These are phyloP conservation scores for Liopterus haemorrhoidalis DNA, from an alignment of 2,888 invertebrate genomes.

Conservation along the genomic window DNA sequence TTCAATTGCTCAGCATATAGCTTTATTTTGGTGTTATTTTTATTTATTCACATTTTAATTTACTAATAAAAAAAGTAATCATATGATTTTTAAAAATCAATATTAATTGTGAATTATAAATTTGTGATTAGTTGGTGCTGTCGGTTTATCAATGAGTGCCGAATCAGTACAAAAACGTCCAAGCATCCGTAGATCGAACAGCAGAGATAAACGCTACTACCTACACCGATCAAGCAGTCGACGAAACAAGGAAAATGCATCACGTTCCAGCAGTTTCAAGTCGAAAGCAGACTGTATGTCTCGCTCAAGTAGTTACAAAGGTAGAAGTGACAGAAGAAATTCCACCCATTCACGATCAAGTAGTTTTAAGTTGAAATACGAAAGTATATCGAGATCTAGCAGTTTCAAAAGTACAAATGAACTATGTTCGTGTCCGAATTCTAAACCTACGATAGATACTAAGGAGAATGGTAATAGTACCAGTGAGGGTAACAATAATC, in stretches of 20 bases:
- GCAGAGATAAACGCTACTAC: constrained; percentile 51
- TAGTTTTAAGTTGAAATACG: constrained; percentile 44
- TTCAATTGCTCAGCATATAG: background rate
- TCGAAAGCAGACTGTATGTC: constrained; percentile 41
- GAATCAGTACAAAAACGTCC: constrained; percentile 58
- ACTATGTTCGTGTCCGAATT: constrained; percentile 42
- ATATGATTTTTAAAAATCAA: background rate
- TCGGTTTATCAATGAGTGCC: constrained; percentile 57
- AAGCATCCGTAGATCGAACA: constrained; percentile 52
- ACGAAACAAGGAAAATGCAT: constrained; percentile 54
- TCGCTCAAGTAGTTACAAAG: constrained; percentile 18
- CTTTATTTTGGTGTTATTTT: background rate
- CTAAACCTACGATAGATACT: constrained; percentile 6
- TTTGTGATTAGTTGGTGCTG: constrained; percentile 47
- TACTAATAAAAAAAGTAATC: background rate
- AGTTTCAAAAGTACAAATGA: constrained; percentile 44
- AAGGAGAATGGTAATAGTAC: background rate
- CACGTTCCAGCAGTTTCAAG: constrained; percentile 35
- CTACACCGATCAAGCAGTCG: constrained; percentile 51
- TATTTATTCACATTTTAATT: background rate
- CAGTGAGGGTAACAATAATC: constrained; percentile 3
- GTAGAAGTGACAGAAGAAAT: constrained; percentile 13
- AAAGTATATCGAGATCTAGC: constrained; percentile 43
- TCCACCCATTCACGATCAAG: constrained; percentile 39
- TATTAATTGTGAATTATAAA: constrained; percentile 4